Evolutionary conservation across 2,888 invertebrate species (phyloP).

Genomic region (Euproctis similis): DNA sequence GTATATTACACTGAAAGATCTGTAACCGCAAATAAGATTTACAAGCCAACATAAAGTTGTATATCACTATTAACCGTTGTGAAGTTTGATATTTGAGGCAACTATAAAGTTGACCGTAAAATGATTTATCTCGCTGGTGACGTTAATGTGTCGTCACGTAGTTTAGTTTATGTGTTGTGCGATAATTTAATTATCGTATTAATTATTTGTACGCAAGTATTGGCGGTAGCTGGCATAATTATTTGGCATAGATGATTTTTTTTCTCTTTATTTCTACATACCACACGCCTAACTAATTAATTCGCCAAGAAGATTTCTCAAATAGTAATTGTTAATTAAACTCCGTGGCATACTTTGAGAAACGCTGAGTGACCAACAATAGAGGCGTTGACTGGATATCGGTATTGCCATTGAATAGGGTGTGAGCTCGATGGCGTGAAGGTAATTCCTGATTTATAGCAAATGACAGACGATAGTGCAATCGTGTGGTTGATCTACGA

Average conservation of each 20-base stretch:
- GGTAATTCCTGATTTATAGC: conserved; percentile 1
- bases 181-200: neutral
- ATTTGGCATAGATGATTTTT: too few relatives aligned
- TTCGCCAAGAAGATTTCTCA: too few relatives aligned
- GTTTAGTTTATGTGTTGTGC: neutral
- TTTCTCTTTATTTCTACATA: too few relatives aligned
- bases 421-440: conserved; percentile 3
- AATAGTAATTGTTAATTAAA: too few relatives aligned
- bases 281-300: too few relatives aligned
- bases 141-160: neutral
- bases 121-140: neutral
- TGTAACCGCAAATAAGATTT: conserved; percentile 1
- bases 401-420: neutral
- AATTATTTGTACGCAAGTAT: too few relatives aligned
- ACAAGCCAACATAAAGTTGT: neutral
- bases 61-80: neutral
- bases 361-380: conserved; percentile 5
- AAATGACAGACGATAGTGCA: too few relatives aligned
- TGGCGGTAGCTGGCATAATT: too few relatives aligned
- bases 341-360: too few relatives aligned
- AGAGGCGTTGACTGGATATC: conserved; percentile 3
- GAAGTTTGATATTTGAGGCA: neutral
- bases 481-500: too few relatives aligned
- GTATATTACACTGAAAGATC: neutral
- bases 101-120: neutral